phyloP scores from a whole-genome alignment of 2,113 vertebrate genomes.

The Callipepla squamata region DNA sequence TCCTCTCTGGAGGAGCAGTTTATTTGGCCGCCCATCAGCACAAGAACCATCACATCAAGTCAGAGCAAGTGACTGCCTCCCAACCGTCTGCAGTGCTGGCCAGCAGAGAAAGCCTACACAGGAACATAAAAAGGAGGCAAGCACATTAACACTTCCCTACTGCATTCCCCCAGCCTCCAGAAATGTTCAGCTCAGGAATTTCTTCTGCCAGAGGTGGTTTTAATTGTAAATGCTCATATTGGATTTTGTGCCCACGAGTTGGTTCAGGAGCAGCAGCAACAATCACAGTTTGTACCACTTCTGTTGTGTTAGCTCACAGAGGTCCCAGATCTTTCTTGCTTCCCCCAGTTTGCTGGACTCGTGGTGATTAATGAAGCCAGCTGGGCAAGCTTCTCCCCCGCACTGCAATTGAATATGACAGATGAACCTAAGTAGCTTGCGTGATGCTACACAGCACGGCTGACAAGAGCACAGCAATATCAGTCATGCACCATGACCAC shows the following conservation, averaged over 20 bases:
- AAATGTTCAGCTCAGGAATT: background rate
- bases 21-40: background rate
- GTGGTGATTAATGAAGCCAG: background rate
- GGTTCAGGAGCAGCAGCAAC: background rate
- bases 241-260: background rate
- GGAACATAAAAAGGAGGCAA: background rate
- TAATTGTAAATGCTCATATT: background rate
- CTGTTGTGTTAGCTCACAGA: background rate
- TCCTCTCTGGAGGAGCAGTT: background rate
- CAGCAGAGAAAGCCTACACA: background rate
- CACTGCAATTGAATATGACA: background rate
- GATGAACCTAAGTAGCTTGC: background rate
- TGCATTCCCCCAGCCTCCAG: background rate
- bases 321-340: background rate
- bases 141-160: background rate
- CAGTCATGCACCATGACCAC: background rate
- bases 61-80: background rate
- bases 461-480: background rate
- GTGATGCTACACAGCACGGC: background rate
- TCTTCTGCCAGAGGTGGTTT: background rate
- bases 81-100: background rate
- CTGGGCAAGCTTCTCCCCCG: background rate
- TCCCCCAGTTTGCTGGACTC: background rate
- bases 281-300: background rate
- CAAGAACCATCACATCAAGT: background rate